These are phyloP conservation scores for Sinotaia quadrata DNA, from an alignment of 2,888 invertebrate species.

Conservation along the genomic window DNA sequence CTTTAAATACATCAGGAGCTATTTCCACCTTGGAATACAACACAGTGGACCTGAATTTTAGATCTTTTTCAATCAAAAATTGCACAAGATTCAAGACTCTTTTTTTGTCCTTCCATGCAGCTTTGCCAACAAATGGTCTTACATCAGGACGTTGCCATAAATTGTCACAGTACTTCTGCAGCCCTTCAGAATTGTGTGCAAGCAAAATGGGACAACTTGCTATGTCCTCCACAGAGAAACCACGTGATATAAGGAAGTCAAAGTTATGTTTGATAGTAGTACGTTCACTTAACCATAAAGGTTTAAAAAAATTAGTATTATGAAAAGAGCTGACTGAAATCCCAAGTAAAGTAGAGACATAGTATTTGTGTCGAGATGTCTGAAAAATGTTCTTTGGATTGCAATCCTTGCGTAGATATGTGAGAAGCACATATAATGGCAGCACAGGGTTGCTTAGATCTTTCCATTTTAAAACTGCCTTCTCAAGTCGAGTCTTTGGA, in stretches of 20 bases:
- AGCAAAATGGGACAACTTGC: slow-evolving; percentile 29
- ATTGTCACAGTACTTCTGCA: slow-evolving; percentile 17
- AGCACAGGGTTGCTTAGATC: slow-evolving; percentile 21
- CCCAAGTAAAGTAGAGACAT: slow-evolving; percentile 9
- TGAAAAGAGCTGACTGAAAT: neutral
- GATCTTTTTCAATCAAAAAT: slow-evolving; percentile 37
- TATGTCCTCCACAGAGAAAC: slow-evolving; percentile 31
- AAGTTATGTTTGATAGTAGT: slow-evolving; percentile 21
- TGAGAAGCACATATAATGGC: slow-evolving; percentile 20
- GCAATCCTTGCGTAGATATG: slow-evolving; percentile 20
- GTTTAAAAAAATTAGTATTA: neutral
- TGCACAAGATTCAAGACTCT: slow-evolving; percentile 31
- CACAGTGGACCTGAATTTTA: slow-evolving; percentile 30
- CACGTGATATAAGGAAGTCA: slow-evolving; percentile 30
- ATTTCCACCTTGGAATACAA: slow-evolving; percentile 24
- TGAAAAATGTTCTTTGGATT: slow-evolving; percentile 17
- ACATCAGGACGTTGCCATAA: slow-evolving; percentile 25
- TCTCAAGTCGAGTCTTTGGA: slow-evolving; percentile 1
- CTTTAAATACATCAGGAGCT: too few species aligned
- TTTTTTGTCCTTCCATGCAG: slow-evolving; percentile 14
- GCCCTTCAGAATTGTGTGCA: slow-evolving; percentile 27
- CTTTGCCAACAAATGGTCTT: neutral
- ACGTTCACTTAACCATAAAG: slow-evolving; percentile 15
- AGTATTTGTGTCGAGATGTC: slow-evolving; percentile 5
- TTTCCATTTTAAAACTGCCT: slow-evolving; percentile 14